Base-by-base conservation (phyloP, 1,140 invertebrate species). In the Camponotus floridanus region DNA sequence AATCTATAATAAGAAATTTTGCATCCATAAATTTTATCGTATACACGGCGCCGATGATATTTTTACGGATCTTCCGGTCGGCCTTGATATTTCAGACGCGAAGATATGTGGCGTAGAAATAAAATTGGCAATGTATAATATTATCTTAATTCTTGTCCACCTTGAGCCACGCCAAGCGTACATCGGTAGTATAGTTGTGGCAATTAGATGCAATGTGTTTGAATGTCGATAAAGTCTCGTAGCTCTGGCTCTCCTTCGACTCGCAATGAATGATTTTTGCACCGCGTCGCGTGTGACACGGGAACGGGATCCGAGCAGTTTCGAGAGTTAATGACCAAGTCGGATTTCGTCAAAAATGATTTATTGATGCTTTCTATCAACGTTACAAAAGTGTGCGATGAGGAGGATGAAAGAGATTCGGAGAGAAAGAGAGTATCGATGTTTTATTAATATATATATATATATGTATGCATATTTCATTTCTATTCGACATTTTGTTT, bases 271-370 rank as follows among this genome's bases (percentile, higher is more conserved):
- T 26, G 26, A 26, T 26, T 26, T 26, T 26, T 26, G 26, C 26
- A 81, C 36, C 55, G 79, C 42, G 31, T 3, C 45, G 8, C 61
- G 76, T 36, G 45, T 61, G 42, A 55, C 55, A 31, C 39, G 55
- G 79, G 79, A 83, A 61, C 68, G 68, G 79, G 79, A 80, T 74
- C 55, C 79, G 79, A 83, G 57, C n/a, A 83, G 55, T 83, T 83
- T 83, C 68, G 68, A 74, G 79, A 74, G 42, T 83, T 83, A 83
- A 83, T 83, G 68, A 83, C 61, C 74, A 83, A 83, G 79, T 83
- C 79, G 55, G 57, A 83, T 83, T 83, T 83, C 67, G 55, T 81
- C 68, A 83, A 62, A 51, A 51, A 83, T 83, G 79, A 5, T 83
- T 83, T 83, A 83, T 83, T 83, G 68, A 83, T 83, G 79, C 39